A percentile compares a stretch with the other conserved stretches of the same genome.
These are phyloP conservation scores for Trinectes maculatus DNA, from an alignment of 2,113 vertebrate species.

Conservation along the genomic window DNA sequence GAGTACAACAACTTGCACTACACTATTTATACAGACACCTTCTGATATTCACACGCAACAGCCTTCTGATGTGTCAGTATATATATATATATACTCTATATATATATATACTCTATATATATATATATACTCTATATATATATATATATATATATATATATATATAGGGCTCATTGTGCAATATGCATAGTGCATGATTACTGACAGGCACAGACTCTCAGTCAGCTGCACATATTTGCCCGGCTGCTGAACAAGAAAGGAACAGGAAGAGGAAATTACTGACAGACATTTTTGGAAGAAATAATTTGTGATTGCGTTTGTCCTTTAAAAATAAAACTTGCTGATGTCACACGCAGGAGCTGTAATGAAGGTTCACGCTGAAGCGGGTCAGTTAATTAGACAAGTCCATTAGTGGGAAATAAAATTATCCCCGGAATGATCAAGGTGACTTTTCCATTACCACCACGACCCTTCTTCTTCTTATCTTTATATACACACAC, in stretches of 20 bases:
- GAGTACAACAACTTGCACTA: background rate
- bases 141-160: too few species aligned
- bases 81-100: too few species aligned
- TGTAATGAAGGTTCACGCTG: background rate
- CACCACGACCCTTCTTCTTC: background rate
- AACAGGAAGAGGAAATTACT: background rate
- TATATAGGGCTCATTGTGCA: too few species aligned
- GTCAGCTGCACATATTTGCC: background rate
- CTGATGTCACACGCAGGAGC: background rate
- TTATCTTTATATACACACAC: too few species aligned
- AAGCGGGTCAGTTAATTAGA: slow-evolving; percentile 16
- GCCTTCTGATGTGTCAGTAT: background rate
- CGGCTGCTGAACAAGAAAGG: background rate
- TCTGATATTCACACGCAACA: background rate
- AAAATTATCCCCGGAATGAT: slow-evolving; percentile 10
- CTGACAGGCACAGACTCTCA: too few species aligned
- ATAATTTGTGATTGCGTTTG: background rate
- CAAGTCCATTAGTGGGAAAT: slow-evolving; percentile 5
- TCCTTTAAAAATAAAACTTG: background rate
- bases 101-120: too few species aligned
- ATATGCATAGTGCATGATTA: too few species aligned
- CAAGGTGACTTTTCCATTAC: slow-evolving; percentile 13
- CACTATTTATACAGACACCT: slow-evolving; percentile 4
- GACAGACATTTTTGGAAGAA: background rate
- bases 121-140: too few species aligned